Conservation (phyloP, 2,113 vertebrate genomes). For the Alouatta palliata region DNA sequence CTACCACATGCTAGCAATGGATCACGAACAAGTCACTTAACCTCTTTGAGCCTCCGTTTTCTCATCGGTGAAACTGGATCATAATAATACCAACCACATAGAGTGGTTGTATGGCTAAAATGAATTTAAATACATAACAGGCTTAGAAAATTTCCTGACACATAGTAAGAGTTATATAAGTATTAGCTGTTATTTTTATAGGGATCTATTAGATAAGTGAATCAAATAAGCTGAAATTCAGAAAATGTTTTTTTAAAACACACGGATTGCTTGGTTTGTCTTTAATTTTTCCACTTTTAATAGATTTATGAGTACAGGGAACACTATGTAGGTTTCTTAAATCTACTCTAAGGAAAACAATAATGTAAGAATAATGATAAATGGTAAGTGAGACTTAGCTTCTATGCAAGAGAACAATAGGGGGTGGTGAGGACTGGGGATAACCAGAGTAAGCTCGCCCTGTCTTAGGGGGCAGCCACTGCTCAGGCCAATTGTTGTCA, state of each 20-base stretch:
- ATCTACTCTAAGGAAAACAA: not conserved
- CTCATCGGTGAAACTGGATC: not conserved
- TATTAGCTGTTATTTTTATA: not conserved
- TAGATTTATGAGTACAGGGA: not conserved
- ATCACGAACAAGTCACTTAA: not conserved
- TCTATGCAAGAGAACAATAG: not conserved
- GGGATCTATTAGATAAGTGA: not conserved
- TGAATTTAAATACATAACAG: not conserved
- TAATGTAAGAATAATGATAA: not conserved
- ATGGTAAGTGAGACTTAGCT: not conserved
- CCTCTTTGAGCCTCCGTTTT: not conserved
- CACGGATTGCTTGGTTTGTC: not conserved
- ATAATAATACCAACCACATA: not conserved
- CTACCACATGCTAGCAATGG: not conserved
- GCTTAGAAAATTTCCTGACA: not conserved
- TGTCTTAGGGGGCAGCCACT: rapidly evolving
- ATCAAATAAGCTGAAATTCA: not conserved
- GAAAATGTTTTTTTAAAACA: not conserved
- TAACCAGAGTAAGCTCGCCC: rapidly evolving
- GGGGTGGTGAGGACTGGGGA: not conserved
- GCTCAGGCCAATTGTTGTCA: rapidly evolving
- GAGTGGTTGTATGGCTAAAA: not conserved
- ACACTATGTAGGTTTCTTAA: not conserved
- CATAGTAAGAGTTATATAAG: not conserved
- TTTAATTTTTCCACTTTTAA: not conserved